phyloP scores from a whole-genome alignment of 2,888 invertebrate genomes.

The Crematogaster levior region DNA sequence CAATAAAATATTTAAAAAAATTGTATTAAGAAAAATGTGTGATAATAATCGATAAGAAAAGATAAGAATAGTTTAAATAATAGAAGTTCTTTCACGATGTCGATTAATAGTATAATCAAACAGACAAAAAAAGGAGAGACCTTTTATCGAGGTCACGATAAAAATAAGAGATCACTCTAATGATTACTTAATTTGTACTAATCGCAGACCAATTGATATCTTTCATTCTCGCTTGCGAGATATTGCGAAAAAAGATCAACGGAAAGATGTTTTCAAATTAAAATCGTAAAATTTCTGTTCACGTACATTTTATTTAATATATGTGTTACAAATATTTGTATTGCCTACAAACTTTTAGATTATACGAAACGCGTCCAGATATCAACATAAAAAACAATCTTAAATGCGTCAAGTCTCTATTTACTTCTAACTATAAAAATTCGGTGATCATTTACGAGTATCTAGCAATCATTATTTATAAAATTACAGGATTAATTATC shows the following conservation, averaged over 20 bases:
- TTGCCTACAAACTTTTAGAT: background rate
- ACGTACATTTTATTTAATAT: background rate
- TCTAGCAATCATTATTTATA: background rate
- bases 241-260: background rate
- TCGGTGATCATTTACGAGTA: background rate
- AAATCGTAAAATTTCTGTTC: background rate
- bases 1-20: background rate
- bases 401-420: background rate
- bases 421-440: background rate
- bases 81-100: background rate
- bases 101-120: background rate
- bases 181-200: background rate
- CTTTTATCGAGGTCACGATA: background rate
- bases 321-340: background rate
- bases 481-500: background rate
- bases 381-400: background rate
- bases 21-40: background rate
- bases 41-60: background rate
- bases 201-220: background rate
- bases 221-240: background rate
- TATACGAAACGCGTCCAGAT: background rate
- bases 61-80: background rate
- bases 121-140: background rate
- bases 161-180: background rate
- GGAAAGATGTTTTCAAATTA: background rate